Evolutionary conservation across 37 sponge, comb jelly and placozoan species (phyloP).

Genomic region (Agelas oroides): DNA sequence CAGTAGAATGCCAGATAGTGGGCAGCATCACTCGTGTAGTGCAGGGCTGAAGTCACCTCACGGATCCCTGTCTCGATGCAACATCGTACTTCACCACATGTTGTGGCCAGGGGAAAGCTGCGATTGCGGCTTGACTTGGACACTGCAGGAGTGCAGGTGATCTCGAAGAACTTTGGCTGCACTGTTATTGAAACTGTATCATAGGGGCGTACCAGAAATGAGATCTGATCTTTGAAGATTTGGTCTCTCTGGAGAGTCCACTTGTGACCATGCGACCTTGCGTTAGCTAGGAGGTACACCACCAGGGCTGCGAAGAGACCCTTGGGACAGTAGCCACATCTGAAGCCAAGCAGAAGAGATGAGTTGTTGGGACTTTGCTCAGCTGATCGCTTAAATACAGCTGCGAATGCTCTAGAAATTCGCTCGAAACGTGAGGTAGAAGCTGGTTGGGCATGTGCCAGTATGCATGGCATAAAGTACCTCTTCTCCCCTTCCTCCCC

Average conservation of each 20-base stretch:
- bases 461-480: conserved; percentile 4
- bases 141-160: not conserved
- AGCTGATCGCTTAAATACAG: not conserved
- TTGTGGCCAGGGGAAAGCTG: not conserved
- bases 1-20: not conserved
- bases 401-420: not conserved
- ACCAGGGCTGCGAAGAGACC: conserved; percentile 9
- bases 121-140: not conserved
- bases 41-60: not conserved
- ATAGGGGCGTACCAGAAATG: not conserved
- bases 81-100: not conserved
- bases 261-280: too few species aligned
- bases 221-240: not conserved
- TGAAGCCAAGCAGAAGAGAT: not conserved
- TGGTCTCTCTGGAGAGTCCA: not conserved
- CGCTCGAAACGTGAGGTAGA: not conserved
- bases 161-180: not conserved
- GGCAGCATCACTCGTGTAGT: not conserved
- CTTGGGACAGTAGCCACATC: conserved; percentile 12
- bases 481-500: not conserved
- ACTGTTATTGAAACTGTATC: not conserved
- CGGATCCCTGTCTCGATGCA: not conserved
- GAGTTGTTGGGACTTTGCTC: not conserved
- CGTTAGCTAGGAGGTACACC: not conserved
- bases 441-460: not conserved